phyloP scores from a whole-genome alignment of 2,888 invertebrate genomes.

The Meghimatium bilineatum region DNA sequence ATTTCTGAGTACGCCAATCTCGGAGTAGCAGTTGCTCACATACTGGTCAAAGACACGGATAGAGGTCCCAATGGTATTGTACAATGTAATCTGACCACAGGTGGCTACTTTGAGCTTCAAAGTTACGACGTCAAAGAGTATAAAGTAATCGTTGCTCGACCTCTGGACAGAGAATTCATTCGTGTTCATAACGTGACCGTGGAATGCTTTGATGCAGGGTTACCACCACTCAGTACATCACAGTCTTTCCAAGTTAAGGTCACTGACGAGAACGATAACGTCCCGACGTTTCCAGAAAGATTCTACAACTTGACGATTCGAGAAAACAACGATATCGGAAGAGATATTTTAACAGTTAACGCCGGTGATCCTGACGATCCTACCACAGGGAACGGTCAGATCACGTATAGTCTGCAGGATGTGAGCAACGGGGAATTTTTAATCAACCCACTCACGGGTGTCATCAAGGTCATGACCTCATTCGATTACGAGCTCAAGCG shows the following conservation, averaged over 20 bases:
- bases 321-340: conserved; percentile 55
- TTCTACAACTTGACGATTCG: conserved; percentile 31
- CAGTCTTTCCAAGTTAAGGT: conserved; percentile 66
- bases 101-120: conserved; percentile 61
- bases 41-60: conserved; percentile 90
- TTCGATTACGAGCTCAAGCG: conserved; percentile 65
- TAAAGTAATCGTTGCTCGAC: conserved; percentile 78
- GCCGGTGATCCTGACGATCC: conserved; percentile 89
- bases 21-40: conserved; percentile 84
- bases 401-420: conserved; percentile 62
- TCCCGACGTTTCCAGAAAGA: conserved; percentile 62
- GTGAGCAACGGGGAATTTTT: conserved; percentile 60
- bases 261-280: conserved; percentile 72
- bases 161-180: conserved; percentile 65
- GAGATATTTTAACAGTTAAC: conserved; percentile 84
- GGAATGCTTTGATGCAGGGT: conserved; percentile 80
- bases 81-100: conserved; percentile 58
- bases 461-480: conserved; percentile 58
- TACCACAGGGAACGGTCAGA: conserved; percentile 57
- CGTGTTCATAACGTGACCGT: conserved; percentile 78
- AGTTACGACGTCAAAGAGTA: conserved; percentile 67
- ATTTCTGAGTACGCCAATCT: conserved; percentile 89
- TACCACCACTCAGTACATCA: conserved; percentile 57
- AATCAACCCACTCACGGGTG: conserved; percentile 61
- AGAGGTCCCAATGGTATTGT: conserved; percentile 90